phyloP scores from a whole-genome alignment of 30 jellyfish, hydroid and myxozoan species.

The Nemopilema nomurai region DNA sequence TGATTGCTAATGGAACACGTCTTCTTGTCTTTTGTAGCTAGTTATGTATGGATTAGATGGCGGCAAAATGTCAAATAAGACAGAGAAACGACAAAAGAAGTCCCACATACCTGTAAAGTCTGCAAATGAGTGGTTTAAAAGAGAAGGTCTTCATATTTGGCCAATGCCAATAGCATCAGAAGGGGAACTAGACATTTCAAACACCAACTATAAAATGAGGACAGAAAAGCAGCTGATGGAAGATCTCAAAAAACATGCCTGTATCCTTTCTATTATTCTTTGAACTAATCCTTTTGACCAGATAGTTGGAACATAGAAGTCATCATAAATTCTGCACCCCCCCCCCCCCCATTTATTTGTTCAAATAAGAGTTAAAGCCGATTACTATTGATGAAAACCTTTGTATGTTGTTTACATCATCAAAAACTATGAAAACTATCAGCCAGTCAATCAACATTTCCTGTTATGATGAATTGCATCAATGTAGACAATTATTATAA shows the following conservation, averaged over 20 bases:
- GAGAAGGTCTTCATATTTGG: slow-evolving; percentile 37
- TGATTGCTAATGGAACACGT: too few species aligned
- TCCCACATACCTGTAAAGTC: slow-evolving; percentile 13
- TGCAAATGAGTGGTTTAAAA: slow-evolving; percentile 60
- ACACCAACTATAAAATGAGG: slow-evolving; percentile 10
- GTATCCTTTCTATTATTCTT: slow-evolving; percentile 33
- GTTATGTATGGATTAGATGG: not conserved
- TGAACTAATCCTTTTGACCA: not conserved
- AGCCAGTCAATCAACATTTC: too few species aligned
- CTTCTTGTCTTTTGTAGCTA: not conserved
- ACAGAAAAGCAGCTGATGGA: slow-evolving; percentile 14
- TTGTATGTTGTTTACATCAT: too few species aligned
- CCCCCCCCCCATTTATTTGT: too few species aligned
- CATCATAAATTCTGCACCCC: not conserved
- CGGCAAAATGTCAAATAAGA: not conserved
- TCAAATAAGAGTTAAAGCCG: too few species aligned
- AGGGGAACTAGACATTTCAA: slow-evolving; percentile 58
- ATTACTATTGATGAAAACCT: too few species aligned
- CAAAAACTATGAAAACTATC: too few species aligned
- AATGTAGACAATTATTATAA: too few species aligned
- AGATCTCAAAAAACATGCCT: slow-evolving; percentile 48
- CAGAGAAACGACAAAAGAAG: too few species aligned
- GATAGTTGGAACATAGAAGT: not conserved
- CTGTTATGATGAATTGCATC: too few species aligned
- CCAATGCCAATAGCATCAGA: slow-evolving; percentile 66